Base-by-base conservation (phyloP, 2,113 vertebrate genomes). In the Corynorhinus townsendii region DNA sequence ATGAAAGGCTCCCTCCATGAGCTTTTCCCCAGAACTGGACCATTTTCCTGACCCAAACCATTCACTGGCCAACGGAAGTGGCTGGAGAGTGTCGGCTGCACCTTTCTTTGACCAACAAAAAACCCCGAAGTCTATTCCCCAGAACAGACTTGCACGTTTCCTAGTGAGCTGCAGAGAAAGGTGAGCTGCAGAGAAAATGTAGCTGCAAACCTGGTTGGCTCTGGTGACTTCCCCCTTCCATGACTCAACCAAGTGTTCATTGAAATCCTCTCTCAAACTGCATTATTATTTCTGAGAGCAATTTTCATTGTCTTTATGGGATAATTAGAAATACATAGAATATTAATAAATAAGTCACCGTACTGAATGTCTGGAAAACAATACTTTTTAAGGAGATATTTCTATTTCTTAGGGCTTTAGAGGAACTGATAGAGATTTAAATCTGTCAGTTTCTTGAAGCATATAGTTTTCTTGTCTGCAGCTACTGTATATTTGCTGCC, bases 401-500 rank as follows among this genome's bases (percentile, higher is more conserved):
- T 89, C 38, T 77, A 28, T 89, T 91, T 82, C 20, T 94, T 93
- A 22, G 11, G 35, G 8, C 52, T 72, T 84, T 81, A 54, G 47
- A 93, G 30, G 94, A 86, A 45, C 7, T 54, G 47, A 64, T 75
- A 1, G 8, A 71, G 33, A 64, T 90, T 95, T 54, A 64, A 62
- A 88, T 85, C 52, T 95, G 66, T 54, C 77, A 35, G 80, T 30
- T 92, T 95, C 54, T 93, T 80, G 49, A 77, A 86, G 17, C 75
- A 33, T 85, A 68, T 88, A 85, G 87, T 92, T 97, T 95, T 92
- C 79, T 71, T 90, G 81, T 89, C 69, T 64, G 54, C 11, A 49
- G 35, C 85, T 83, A 88, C 92, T 92, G 89, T 96, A 94, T 83
- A 62, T 90, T 47, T 92, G 38, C 47, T 90, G 66, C 52, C 92